Evolutionary conservation across 2,113 vertebrate species (phyloP).

Genomic region (Neoarius graeffei): DNA sequence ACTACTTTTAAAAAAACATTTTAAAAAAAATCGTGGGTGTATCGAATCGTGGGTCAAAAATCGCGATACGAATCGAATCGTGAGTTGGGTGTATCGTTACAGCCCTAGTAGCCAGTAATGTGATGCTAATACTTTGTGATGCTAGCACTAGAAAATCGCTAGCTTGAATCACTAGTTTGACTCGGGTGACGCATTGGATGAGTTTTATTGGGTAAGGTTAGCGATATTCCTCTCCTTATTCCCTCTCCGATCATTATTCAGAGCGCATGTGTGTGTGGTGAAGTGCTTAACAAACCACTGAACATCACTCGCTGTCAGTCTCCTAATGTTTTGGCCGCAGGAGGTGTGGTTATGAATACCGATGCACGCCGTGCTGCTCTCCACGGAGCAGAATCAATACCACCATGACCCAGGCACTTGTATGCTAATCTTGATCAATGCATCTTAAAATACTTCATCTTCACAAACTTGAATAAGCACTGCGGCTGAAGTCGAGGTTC

Average conservation of each 20-base stretch:
- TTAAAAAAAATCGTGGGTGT: too few species aligned
- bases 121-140: not conserved
- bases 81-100: too few species aligned
- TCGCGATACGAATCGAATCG: too few species aligned
- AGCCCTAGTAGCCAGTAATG: not conserved
- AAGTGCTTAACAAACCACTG: conserved; percentile 3
- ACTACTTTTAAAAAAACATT: too few species aligned
- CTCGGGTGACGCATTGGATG: not conserved
- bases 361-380: not conserved
- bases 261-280: too few species aligned
- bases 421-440: not conserved
- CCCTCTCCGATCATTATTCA: too few species aligned
- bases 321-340: not conserved
- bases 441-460: not conserved
- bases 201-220: not conserved
- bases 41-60: too few species aligned
- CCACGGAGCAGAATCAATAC: not conserved
- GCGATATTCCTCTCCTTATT: not conserved
- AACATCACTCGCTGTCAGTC: not conserved
- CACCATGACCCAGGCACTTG: too few species aligned
- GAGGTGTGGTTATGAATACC: not conserved
- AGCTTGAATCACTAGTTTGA: not conserved
- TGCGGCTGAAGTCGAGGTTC: not conserved
- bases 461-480: not conserved
- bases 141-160: not conserved